Conservation (phyloP, 1,140 invertebrate genomes). For the Charaxes varanes region DNA sequence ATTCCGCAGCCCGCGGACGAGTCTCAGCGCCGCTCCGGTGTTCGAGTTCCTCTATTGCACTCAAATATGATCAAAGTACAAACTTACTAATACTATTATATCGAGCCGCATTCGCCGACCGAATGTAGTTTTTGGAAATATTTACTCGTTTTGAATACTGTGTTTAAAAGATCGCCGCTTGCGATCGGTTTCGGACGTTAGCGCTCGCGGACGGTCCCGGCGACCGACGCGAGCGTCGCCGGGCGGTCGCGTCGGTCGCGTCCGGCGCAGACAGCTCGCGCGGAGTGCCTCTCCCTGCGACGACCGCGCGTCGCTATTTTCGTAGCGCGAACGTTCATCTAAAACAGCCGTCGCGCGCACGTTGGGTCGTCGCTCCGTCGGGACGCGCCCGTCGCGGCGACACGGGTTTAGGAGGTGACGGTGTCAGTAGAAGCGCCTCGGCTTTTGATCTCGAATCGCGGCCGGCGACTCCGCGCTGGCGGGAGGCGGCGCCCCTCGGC, state of each 20-base stretch:
- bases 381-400: conserved; percentile 12
- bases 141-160: conserved; percentile 56
- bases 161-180: conserved; percentile 30
- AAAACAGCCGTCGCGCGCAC: too few relatives aligned
- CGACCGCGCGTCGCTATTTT: conserved; percentile 1
- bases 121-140: conserved; percentile 50
- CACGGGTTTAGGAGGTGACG: conserved; percentile 8
- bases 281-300: neutral
- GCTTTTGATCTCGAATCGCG: conserved; percentile 60
- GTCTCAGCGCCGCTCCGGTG: conserved; percentile 24
- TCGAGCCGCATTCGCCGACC: conserved; percentile 20
- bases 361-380: too few relatives aligned
- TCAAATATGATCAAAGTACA: conserved; percentile 63
- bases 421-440: conserved; percentile 15
- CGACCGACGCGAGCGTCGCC: neutral
- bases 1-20: conserved; percentile 1
- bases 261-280: neutral
- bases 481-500: neutral
- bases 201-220: conserved; percentile 7
- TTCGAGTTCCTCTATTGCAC: conserved; percentile 47
- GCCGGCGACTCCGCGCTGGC: conserved; percentile 27
- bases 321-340: neutral
- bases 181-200: conserved; percentile 20
- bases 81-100: conserved; percentile 46
- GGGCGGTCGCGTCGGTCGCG: neutral